phyloP scores from a whole-genome alignment of 2,113 vertebrate genomes.

The Tachysurus vachellii region DNA sequence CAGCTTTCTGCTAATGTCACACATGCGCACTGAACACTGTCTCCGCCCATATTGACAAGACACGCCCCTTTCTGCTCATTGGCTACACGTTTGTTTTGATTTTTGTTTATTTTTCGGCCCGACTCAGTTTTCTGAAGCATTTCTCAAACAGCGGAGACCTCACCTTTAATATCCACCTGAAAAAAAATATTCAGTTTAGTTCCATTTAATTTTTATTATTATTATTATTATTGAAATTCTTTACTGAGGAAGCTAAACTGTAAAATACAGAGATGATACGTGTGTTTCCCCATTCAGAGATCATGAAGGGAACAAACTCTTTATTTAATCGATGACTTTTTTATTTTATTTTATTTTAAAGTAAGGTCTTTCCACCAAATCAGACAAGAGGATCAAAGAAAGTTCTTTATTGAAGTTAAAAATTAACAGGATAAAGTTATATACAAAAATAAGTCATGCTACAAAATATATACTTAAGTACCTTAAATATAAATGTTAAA shows the following conservation, averaged over 20 bases:
- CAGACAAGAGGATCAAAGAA: neutral
- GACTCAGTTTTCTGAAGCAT: too few species aligned
- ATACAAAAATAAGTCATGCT: conserved; percentile 29
- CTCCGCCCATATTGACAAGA: too few species aligned
- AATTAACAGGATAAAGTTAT: neutral
- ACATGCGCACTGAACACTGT: too few species aligned
- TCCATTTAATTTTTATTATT: too few species aligned
- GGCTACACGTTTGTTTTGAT: too few species aligned
- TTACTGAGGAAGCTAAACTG: neutral
- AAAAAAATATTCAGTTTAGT: neutral
- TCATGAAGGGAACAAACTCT: neutral
- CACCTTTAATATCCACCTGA: neutral
- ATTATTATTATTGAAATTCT: neutral
- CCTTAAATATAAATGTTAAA: conserved; percentile 11
- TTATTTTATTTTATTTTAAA: neutral
- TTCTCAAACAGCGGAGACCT: too few species aligned
- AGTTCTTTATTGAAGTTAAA: conserved; percentile 44
- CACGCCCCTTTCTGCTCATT: too few species aligned
- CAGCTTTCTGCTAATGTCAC: too few species aligned
- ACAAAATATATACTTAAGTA: conserved; percentile 7
- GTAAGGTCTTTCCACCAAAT: neutral
- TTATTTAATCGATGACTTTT: neutral
- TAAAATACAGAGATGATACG: neutral
- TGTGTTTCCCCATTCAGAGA: neutral
- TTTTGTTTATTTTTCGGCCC: too few species aligned